Base-by-base conservation (phyloP, 2,113 vertebrate genomes). In the Entelurus aequoreus region DNA sequence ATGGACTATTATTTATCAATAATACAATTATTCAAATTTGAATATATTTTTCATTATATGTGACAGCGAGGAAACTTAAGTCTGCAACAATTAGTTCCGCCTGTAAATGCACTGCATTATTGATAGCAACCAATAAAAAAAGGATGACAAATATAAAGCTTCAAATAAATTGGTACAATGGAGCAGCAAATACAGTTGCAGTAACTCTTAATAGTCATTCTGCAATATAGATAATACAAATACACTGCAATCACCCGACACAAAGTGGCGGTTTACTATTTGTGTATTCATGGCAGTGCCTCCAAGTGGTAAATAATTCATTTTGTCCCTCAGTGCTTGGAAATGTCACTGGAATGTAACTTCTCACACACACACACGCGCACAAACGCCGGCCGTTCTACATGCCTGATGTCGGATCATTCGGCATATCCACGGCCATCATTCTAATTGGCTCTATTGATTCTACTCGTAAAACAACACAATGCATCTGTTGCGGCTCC, bases 261-360 rank as follows among this genome's bases (percentile, higher is more conserved):
- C 71, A 68, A 8, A 72, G 67, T 49, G 69, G 71, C 55, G 21
- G 61, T 71, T 72, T 65, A 61, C 38, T 21, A 35, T 71, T 69
- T 78, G 71, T 75, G 75, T 66, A 54, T 83, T 83, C 75, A 75
- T 65, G 74, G 59, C 47, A 44, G 68, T 48, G 72, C 69, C 73
- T 80, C 69, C 55, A 51, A 48, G 46, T 61, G 36, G 69, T 86
- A 74, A 84, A 84, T 88, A 83, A 84, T 88, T 88, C 84, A 88
- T 78, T 21, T 63, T 61, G 70, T 84, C 58, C 54, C 71, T 80
- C 62, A 11, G 72, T 75, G 76, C 64, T 46, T 71, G 80, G 75
- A 84, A 86, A 86, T 88, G 83, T 83, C 82, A 84, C 76, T 73
- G 63, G 69, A 74, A 81, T 38, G 50, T 49, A 46, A 19, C 46